These are phyloP conservation scores for Pangasius larnaudii DNA, from an alignment of 2,797 vertebrate species.

Conservation along the genomic window DNA sequence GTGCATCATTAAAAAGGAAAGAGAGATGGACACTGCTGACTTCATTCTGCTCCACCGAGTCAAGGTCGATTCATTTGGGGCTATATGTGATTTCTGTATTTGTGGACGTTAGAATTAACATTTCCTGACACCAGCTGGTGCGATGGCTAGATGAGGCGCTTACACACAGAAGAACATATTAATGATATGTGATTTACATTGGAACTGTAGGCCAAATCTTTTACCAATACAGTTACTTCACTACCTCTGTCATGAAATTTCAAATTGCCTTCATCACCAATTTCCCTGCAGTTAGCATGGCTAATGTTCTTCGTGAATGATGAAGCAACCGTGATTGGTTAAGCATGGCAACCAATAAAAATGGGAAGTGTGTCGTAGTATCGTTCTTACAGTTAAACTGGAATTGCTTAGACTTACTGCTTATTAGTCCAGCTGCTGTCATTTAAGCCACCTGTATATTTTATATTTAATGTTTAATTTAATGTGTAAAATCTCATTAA, in stretches of 20 bases:
- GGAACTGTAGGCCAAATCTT: background rate
- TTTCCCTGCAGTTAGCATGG: too few relatives aligned
- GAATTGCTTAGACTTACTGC: background rate
- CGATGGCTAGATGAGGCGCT: background rate
- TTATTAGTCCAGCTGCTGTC: background rate
- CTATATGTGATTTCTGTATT: background rate
- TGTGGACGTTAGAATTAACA: constrained; percentile 5
- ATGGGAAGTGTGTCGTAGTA: background rate
- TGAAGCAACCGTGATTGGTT: background rate
- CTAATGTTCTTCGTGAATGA: background rate
- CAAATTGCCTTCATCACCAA: background rate
- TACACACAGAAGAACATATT: background rate
- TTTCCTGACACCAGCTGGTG: constrained; percentile 15
- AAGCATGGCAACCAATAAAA: background rate
- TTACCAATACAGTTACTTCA: background rate
- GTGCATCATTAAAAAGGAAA: constrained; percentile 48
- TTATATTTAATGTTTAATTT: background rate
- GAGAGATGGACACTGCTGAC: constrained; percentile 33
- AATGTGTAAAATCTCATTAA: background rate
- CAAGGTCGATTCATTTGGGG: constrained; percentile 13
- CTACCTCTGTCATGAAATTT: background rate
- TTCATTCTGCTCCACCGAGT: constrained; percentile 6
- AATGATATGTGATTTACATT: background rate
- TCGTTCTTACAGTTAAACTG: background rate
- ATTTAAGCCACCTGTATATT: background rate